Base-by-base conservation (phyloP, 2,888 invertebrate genomes). In the Drosophila ezoana region DNA sequence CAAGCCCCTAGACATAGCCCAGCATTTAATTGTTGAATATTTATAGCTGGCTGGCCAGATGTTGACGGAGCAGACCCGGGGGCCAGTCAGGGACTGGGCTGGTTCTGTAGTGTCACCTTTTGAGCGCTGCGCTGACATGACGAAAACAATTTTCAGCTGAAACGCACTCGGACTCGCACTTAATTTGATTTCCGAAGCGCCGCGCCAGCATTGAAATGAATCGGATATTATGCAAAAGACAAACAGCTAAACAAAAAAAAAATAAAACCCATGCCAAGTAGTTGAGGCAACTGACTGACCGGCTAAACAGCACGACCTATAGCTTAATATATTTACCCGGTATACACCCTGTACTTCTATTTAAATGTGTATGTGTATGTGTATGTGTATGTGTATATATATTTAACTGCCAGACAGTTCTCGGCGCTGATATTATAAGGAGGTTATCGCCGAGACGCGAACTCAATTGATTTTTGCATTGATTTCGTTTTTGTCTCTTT, bases 1-100 rank as follows among this genome's bases (percentile, higher is more conserved):
- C 28, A 64, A 66, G 54, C 69, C 60, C 53, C 48, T 60, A 72
- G 64, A 28, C 52, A 37, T 49, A 56, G 58, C 53, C 69, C 66
- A 76, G 74, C 65, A 53, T 79, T 79, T 68, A 67, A 70, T 84
- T 76, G 87, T 89, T 85, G 84, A 85, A 85, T 85, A 85, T 85
- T 85, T 89, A 85, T 85, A 72, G 79, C 63, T 57, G 40, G 40
- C 49, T 56, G 38, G 28, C 16, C 59, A 62, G 70, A 59, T 65
- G 64, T 54, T 33, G 70, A 47, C 53, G 43, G 58, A 37, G 48
- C 63, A 45, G 59, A 43, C 45, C 53, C 53, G 35, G 9, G 16
- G 16, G 23, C 61, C 40, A 3, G 23, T 0, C 45, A 23, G 28
- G 23, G 51, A 38, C 53, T 53, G 38, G 45, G 14, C 37, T 48